phyloP scores from a whole-genome alignment of 2,888 invertebrate species.

The Euphydryas editha region DNA sequence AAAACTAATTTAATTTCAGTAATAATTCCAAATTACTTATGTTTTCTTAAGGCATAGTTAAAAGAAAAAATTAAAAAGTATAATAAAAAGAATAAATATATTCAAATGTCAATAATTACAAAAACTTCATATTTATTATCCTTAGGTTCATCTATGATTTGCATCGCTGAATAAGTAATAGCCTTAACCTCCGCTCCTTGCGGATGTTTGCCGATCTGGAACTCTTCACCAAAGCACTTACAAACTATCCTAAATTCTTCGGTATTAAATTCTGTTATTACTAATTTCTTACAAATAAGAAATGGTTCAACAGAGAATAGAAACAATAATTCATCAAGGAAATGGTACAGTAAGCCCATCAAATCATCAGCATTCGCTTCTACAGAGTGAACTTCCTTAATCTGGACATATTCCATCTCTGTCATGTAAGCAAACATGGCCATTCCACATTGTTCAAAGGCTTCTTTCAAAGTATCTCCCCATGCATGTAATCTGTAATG shows the following conservation, averaged over 20 bases:
- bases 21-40: neutral
- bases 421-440: conserved; percentile 99
- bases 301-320: conserved; percentile 96
- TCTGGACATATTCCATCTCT: conserved; percentile 92
- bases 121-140: conserved; percentile 92
- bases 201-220: conserved; percentile 95
- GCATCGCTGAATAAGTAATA: conserved; percentile 99
- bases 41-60: neutral
- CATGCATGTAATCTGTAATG: conserved; percentile 92
- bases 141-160: conserved; percentile 89
- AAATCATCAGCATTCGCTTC: conserved; percentile 96
- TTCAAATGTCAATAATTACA: conserved; percentile 98
- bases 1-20: neutral
- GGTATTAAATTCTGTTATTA: conserved; percentile 93
- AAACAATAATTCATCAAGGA: conserved; percentile 96
- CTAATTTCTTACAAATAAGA: conserved; percentile 93
- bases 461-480: conserved; percentile 93
- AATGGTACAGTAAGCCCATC: conserved; percentile 94
- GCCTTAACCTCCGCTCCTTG: conserved; percentile 99
- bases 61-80: conserved; percentile 16
- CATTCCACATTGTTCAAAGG: conserved; percentile 97
- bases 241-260: conserved; percentile 92
- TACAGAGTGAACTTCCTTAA: conserved; percentile 89
- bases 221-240: conserved; percentile 96
- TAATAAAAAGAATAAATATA: conserved; percentile 43